These are phyloP conservation scores for Dynastes tityus DNA, from an alignment of 2,888 invertebrate species.

Conservation along the genomic window DNA sequence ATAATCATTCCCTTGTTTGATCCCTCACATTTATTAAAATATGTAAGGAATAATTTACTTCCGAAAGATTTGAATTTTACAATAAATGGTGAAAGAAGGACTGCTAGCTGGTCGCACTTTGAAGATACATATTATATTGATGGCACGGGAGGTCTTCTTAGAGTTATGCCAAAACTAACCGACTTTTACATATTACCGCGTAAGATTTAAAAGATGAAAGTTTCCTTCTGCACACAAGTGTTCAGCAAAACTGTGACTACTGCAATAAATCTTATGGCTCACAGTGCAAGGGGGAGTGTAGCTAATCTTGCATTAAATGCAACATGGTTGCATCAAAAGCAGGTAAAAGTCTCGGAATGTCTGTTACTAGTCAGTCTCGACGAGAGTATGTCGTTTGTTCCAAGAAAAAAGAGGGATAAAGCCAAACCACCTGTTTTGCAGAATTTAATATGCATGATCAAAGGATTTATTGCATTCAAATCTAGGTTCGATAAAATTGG, in stretches of 20 bases:
- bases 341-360: too few species aligned
- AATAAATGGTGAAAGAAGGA: slow-evolving; percentile 3
- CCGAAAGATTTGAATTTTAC: slow-evolving; percentile 13
- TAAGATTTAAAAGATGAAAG: slow-evolving; percentile 47
- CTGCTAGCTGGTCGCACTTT: slow-evolving; percentile 43
- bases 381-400: too few species aligned
- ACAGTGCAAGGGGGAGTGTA: too few species aligned
- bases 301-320: too few species aligned
- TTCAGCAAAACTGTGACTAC: slow-evolving; percentile 6
- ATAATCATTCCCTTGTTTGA: slow-evolving; percentile 43
- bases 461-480: too few species aligned
- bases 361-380: too few species aligned
- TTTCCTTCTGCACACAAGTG: slow-evolving; percentile 33
- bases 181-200: slow-evolving; percentile 28
- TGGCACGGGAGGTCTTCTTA: slow-evolving; percentile 7
- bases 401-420: too few species aligned
- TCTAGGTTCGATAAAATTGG: too few species aligned
- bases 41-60: slow-evolving; percentile 43
- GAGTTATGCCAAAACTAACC: slow-evolving; percentile 37
- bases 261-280: neutral
- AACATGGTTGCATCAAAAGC: too few species aligned
- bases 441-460: too few species aligned
- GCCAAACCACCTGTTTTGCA: too few species aligned
- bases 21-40: slow-evolving; percentile 48
- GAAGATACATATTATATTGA: slow-evolving; percentile 42